Conservation (phyloP, 1,140 invertebrate genomes). For the Helicorthomorpha holstii region DNA sequence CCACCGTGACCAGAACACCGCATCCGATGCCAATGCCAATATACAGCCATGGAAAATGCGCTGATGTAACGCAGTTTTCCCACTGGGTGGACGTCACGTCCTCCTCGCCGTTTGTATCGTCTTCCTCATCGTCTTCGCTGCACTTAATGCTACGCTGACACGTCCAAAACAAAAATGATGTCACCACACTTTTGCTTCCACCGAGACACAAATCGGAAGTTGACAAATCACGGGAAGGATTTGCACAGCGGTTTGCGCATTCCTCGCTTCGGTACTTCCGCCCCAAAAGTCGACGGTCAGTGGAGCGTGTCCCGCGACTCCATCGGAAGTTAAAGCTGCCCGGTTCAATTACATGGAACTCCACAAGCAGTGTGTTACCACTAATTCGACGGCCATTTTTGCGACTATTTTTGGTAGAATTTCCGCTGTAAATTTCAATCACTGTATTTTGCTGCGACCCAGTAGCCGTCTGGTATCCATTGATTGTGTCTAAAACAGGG, state of each 20-base stretch:
- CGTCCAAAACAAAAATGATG: conserved; percentile 11
- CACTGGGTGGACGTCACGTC: background rate
- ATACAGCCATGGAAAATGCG: conserved; percentile 36
- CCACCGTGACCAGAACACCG: background rate
- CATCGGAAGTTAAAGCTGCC: conserved; percentile 1
- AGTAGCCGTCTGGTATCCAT: background rate
- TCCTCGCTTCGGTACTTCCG: conserved; percentile 3
- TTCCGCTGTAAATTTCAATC: background rate
- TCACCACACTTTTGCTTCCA: no score
- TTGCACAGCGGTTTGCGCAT: no score
- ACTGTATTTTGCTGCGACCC: background rate
- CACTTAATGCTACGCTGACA: background rate
- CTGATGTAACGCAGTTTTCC: background rate
- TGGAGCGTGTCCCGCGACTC: background rate
- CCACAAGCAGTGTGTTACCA: conserved; percentile 2
- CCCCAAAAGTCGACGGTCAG: background rate
- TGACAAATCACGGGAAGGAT: no score
- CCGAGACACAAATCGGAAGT: background rate
- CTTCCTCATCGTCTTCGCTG: background rate
- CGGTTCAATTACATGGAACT: conserved; percentile 4
- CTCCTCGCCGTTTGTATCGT: background rate
- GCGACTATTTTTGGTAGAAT: background rate
- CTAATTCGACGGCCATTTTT: no score
- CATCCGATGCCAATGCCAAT: conserved; percentile 5
- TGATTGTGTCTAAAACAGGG: background rate